Evolutionary conservation across 2,113 vertebrate species (phyloP).

Genomic region (Phrynosoma blainvillii): DNA sequence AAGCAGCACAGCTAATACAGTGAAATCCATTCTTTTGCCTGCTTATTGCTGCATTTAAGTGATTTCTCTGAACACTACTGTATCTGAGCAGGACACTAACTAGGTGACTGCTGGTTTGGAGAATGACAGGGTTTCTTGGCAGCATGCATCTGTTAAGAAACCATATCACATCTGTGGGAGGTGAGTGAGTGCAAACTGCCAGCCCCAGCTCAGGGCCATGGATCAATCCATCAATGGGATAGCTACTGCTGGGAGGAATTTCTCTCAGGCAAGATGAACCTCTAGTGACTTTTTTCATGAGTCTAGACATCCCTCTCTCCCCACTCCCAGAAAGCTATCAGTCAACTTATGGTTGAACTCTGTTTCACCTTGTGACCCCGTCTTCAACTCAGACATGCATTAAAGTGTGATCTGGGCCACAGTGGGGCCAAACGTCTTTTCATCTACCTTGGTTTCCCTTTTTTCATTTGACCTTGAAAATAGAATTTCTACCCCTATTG

Average conservation of each 20-base stretch:
- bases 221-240: constrained; percentile 74
- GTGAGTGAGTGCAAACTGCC: constrained; percentile 28
- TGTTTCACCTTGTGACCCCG: constrained; percentile 81
- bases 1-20: too few relatives aligned
- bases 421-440: constrained; percentile 13
- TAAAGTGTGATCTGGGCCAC: constrained; percentile 73
- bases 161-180: constrained; percentile 54
- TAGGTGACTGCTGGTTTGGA: background rate
- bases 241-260: constrained; percentile 66
- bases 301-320: constrained; percentile 38
- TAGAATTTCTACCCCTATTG: constrained; percentile 19
- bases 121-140: background rate
- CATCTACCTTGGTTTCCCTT: fast-evolving
- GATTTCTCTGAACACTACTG: constrained; percentile 10
- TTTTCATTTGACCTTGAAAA: background rate
- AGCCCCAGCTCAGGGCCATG: constrained; percentile 41
- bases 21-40: fast-evolving
- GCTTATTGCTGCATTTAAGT: background rate
- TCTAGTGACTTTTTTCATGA: constrained; percentile 69
- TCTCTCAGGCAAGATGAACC: constrained; percentile 70
- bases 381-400: constrained; percentile 72
- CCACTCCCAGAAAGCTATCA: constrained; percentile 49
- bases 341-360: constrained; percentile 81
- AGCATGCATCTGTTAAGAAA: constrained; percentile 37
- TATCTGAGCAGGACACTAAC: background rate